phyloP scores from a whole-genome alignment of 1,140 invertebrate species.

The Zaprionus kolodkinae region DNA sequence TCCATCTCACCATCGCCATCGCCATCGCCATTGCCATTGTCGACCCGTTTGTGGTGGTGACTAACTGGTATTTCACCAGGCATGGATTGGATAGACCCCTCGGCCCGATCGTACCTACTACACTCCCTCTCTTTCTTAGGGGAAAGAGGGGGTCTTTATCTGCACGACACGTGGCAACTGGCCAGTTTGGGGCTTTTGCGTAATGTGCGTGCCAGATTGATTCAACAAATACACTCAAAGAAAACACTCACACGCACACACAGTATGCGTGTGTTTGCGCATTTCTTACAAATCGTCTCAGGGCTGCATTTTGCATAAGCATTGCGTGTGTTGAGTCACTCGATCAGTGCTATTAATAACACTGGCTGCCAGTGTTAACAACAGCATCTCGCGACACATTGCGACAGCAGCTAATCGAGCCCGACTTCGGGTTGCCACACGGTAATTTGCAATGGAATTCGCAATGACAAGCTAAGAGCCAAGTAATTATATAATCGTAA shows the following conservation, averaged over 20 bases:
- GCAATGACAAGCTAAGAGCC: conserved; percentile 19
- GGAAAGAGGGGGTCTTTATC: not conserved
- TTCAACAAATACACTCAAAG: conserved; percentile 15
- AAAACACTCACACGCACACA: not conserved
- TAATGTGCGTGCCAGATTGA: conserved; percentile 49
- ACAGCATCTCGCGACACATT: not conserved
- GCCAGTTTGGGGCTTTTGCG: conserved; percentile 50
- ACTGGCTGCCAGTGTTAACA: conserved; percentile 15
- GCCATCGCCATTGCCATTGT: conserved; percentile 42
- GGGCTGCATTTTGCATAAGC: conserved; percentile 55
- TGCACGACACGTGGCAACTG: conserved; percentile 37
- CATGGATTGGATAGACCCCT: not conserved
- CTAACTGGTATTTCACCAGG: conserved; percentile 66
- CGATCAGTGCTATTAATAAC: conserved; percentile 34
- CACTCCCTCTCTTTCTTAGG: not conserved
- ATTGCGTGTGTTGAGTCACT: conserved; percentile 9
- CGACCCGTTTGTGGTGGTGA: conserved; percentile 51
- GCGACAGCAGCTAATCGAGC: conserved; percentile 15
- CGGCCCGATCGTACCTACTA: not conserved
- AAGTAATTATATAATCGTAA: conserved; percentile 9
- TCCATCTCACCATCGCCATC: not conserved
- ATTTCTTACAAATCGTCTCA: conserved; percentile 21
- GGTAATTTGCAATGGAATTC: conserved; percentile 31
- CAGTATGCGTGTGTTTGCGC: not conserved
- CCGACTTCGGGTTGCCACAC: conserved; percentile 2